Evolutionary conservation across 2,797 vertebrate genomes (phyloP).

Genomic region (Cuculus canorus): DNA sequence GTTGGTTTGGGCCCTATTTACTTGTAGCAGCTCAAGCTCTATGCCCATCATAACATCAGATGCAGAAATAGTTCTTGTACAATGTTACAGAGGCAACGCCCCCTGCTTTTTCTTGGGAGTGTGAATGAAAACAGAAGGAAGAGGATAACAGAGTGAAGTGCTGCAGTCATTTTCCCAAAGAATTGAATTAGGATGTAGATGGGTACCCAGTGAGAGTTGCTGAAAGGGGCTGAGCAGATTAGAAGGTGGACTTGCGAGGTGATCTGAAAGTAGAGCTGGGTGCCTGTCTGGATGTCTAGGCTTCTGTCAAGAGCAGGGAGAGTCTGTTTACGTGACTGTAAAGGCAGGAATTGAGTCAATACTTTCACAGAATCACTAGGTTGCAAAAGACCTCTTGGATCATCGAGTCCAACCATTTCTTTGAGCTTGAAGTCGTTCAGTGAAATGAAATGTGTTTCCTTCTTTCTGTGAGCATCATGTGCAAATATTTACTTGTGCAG

Average conservation of each 20-base stretch:
- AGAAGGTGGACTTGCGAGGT: neutral
- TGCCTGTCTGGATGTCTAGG: too few relatives aligned
- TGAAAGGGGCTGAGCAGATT: neutral
- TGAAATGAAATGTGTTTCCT: too few relatives aligned
- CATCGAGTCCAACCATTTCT: too few relatives aligned
- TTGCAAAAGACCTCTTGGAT: too few relatives aligned
- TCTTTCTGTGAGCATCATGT: too few relatives aligned
- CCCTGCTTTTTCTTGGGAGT: neutral
- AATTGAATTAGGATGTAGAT: neutral
- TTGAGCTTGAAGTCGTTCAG: too few relatives aligned
- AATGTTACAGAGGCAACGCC: neutral
- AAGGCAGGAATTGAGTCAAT: neutral
- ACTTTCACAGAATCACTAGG: too few relatives aligned
- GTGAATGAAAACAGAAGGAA: neutral
- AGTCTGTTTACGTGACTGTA: neutral
- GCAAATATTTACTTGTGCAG: too few relatives aligned
- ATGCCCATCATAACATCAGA: neutral
- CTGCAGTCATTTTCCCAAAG: neutral
- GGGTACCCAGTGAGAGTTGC: neutral
- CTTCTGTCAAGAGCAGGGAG: neutral
- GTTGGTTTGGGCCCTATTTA: fast-evolving
- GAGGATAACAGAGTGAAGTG: neutral
- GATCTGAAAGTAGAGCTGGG: neutral
- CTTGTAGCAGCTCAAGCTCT: neutral
- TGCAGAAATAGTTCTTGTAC: neutral